Evolutionary conservation across 2,888 invertebrate species (phyloP).

Genomic region (Venustoraphidia nigricollis): DNA sequence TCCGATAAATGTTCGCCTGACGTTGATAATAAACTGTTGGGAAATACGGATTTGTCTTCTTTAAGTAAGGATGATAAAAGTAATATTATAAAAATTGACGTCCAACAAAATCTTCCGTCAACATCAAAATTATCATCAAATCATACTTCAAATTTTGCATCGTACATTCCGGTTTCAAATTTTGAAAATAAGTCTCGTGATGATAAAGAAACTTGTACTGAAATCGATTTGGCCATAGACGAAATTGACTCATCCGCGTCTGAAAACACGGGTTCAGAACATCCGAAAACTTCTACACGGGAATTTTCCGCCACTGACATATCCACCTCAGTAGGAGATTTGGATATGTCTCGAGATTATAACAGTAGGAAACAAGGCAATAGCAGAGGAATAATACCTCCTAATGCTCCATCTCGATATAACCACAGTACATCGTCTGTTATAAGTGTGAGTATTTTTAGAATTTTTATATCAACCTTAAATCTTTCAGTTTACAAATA

Average conservation of each 20-base stretch:
- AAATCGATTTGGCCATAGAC: conserved; percentile 12
- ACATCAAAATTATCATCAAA: conserved; percentile 16
- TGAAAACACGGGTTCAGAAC: conserved; percentile 5
- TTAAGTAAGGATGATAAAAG: too few species aligned
- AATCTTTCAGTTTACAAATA: too few species aligned
- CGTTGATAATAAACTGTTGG: not conserved
- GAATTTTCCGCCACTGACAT: not conserved
- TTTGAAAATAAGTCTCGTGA: conserved; percentile 16
- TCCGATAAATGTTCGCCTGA: not conserved
- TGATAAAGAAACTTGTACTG: not conserved
- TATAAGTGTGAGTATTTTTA: not conserved
- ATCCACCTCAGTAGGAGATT: not conserved
- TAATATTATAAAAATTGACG: too few species aligned
- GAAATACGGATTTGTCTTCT: too few species aligned
- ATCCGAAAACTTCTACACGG: conserved; percentile 3
- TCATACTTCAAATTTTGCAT: conserved; percentile 43
- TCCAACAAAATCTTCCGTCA: too few species aligned
- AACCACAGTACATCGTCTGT: not conserved
- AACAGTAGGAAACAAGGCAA: not conserved
- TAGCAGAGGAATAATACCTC: not conserved
- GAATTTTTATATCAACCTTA: too few species aligned
- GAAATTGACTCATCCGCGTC: too few species aligned
- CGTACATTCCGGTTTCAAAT: conserved; percentile 40
- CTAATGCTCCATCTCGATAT: not conserved
- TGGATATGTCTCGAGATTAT: not conserved